Conservation (phyloP, 1,140 invertebrate species). For the Scylla paramamosain region DNA sequence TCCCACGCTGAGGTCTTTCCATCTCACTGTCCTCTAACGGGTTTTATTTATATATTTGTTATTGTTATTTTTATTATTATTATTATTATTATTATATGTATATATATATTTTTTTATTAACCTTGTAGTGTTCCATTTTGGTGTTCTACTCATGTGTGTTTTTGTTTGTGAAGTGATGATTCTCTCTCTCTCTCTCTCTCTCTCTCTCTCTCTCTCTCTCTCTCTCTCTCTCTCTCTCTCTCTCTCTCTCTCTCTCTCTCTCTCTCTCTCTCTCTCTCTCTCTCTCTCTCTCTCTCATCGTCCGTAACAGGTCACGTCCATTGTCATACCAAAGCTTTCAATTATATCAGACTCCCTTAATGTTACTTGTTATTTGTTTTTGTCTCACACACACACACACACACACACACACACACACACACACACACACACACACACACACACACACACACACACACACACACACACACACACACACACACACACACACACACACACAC, state of each 20-base stretch:
- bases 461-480: constrained; percentile 28
- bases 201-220: neutral
- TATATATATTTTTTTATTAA: neutral
- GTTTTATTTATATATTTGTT: neutral
- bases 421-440: constrained; percentile 33
- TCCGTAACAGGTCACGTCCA: neutral
- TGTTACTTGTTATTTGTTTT: neutral
- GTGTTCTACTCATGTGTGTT: neutral
- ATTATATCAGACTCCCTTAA: neutral
- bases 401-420: neutral
- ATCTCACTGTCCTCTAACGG: neutral
- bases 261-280: constrained; percentile 17
- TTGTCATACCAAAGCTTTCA: too few species aligned
- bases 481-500: constrained; percentile 25
- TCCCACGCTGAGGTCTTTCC: neutral
- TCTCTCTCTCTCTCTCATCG: neutral
- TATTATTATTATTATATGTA: too few species aligned
- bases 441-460: constrained; percentile 31
- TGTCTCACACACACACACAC: neutral
- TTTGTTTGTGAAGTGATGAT: neutral
- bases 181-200: constrained; percentile 3
- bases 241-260: constrained; percentile 17
- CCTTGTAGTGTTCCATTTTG: neutral
- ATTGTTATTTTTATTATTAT: neutral
- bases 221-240: neutral